These are phyloP conservation scores for Spialia ferax DNA, from an alignment of 2,888 invertebrate genomes.

Conservation along the genomic window DNA sequence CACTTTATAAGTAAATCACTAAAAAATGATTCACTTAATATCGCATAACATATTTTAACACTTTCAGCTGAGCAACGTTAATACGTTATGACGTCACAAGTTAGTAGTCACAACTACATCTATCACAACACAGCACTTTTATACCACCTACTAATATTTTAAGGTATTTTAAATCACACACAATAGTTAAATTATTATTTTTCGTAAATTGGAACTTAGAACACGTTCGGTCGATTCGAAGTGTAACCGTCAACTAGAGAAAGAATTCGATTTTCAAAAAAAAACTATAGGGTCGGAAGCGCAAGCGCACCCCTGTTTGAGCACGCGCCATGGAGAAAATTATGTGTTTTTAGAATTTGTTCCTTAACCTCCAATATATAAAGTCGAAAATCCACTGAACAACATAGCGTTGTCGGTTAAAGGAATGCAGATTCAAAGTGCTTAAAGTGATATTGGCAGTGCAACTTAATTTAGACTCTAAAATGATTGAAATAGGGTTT, in stretches of 20 bases:
- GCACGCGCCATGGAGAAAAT: conserved; percentile 66
- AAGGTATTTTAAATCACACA: not conserved
- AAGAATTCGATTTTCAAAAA: conserved; percentile 64
- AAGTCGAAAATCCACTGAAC: conserved; percentile 42
- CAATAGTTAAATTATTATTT: not conserved
- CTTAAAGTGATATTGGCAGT: not conserved
- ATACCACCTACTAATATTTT: too few relatives aligned
- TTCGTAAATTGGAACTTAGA: not conserved
- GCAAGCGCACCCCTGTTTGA: conserved; percentile 75
- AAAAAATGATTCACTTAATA: not conserved
- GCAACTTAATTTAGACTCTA: conserved; percentile 9
- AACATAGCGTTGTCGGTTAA: not conserved
- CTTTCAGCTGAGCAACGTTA: too few relatives aligned
- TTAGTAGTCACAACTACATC: too few relatives aligned
- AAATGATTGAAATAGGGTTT: fast-evolving
- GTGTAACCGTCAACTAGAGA: conserved; percentile 73
- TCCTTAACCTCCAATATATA: fast-evolving
- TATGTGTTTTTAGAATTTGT: conserved; percentile 33
- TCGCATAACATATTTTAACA: not conserved
- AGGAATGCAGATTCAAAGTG: not conserved
- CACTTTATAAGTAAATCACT: not conserved
- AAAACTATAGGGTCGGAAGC: conserved; percentile 69
- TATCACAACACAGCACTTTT: not conserved
- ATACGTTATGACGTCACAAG: too few relatives aligned
- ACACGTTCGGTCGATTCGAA: conserved; percentile 58